Percentiles rank a stretch among this genome's conserved stretches.
Evolutionary conservation across 2,888 invertebrate species (phyloP).

Genomic region (Timema podura): DNA sequence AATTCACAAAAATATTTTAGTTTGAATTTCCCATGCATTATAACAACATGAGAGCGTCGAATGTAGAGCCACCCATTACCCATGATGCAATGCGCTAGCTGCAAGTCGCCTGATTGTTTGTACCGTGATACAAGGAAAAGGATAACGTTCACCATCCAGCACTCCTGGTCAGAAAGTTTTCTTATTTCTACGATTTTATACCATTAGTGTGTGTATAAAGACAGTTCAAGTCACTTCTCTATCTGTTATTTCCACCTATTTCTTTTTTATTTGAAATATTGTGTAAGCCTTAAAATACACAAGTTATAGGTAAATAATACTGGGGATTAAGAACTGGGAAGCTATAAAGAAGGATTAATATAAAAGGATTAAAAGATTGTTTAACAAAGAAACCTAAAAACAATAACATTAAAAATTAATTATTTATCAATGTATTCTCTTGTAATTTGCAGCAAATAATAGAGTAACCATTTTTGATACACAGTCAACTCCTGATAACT

Average conservation of each 20-base stretch:
- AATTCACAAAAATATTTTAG: too few relatives aligned
- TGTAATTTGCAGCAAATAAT: conserved; percentile 10
- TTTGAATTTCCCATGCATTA: too few relatives aligned
- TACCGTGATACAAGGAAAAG: too few relatives aligned
- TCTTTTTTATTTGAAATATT: not conserved
- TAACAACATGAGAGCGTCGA: too few relatives aligned
- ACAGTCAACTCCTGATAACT: not conserved
- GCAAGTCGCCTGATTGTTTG: too few relatives aligned
- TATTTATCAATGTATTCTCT: conserved; percentile 33
- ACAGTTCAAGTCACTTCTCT: not conserved
- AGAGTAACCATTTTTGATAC: not conserved
- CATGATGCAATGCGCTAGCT: too few relatives aligned
- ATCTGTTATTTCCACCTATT: not conserved
- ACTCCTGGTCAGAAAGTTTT: too few relatives aligned
- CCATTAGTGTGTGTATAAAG: not conserved
- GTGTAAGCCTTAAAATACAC: not conserved
- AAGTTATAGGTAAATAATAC: not conserved
- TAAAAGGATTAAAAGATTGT: not conserved
- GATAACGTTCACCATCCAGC: too few relatives aligned
- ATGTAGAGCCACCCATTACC: too few relatives aligned
- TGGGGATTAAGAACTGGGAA: not conserved
- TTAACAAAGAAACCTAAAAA: not conserved
- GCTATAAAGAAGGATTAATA: not conserved
- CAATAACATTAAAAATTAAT: conserved; percentile 27
- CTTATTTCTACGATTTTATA: not conserved